Conservation (phyloP, 2,888 invertebrate species). For the Ornithoptera priamus region DNA sequence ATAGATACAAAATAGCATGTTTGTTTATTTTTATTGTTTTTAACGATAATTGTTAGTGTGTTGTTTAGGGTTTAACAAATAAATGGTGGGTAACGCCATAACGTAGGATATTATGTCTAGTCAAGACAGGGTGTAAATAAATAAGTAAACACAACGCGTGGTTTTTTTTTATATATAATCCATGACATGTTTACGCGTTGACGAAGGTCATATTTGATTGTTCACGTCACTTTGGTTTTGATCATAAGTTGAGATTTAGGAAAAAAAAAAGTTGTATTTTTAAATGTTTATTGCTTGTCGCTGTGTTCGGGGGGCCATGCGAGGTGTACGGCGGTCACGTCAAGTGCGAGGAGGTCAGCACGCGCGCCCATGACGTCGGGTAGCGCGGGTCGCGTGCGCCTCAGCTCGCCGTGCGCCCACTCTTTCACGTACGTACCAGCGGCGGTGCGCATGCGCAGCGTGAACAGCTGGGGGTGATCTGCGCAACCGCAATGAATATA, state of each 20-base stretch:
- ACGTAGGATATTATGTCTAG: slow-evolving; percentile 32
- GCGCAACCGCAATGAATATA: slow-evolving; percentile 28
- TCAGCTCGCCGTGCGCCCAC: slow-evolving; percentile 97
- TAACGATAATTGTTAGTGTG: slow-evolving; percentile 11
- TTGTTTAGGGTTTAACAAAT: slow-evolving; percentile 7
- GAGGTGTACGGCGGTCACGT: slow-evolving; percentile 89
- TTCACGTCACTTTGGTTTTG: background rate
- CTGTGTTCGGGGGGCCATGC: slow-evolving; percentile 82
- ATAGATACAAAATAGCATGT: slow-evolving; percentile 31
- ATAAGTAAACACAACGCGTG: slow-evolving; percentile 3
- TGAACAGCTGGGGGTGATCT: slow-evolving; percentile 79
- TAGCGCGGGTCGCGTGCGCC: slow-evolving; percentile 90
- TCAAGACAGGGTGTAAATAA: slow-evolving; percentile 35
- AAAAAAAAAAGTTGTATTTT: background rate
- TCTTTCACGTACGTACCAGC: slow-evolving; percentile 99
- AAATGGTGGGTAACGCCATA: slow-evolving; percentile 12
- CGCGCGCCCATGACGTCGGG: slow-evolving; percentile 83
- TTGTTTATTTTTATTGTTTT: slow-evolving; percentile 28
- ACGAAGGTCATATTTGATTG: background rate
- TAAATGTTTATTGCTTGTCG: background rate
- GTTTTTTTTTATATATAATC: background rate
- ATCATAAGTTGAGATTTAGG: background rate
- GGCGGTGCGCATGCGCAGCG: slow-evolving; percentile 86
- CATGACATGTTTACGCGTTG: too few relatives aligned
- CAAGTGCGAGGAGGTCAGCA: slow-evolving; percentile 94